Base-by-base conservation (phyloP, 2,797 vertebrate genomes). In the Syngnathus acus region DNA sequence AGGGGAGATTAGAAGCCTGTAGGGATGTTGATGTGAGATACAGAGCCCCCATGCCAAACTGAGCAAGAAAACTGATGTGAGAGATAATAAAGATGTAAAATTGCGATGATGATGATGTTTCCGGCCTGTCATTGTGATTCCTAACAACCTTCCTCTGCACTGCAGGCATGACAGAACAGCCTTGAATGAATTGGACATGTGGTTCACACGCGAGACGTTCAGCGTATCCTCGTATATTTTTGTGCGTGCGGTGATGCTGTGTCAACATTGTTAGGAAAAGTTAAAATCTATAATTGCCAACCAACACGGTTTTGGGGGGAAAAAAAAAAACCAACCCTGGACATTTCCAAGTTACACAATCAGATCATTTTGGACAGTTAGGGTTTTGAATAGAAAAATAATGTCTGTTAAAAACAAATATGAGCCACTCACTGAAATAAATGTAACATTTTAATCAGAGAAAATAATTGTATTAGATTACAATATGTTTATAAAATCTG, bases 41-140 rank as follows among this genome's bases (percentile, higher is more conserved):
- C 85, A 78, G 55, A 7, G 32, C 86, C 87, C 81, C 65, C 68
- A 88, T 85, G 76, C 68, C 73, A 80, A 79, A 80, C 71, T 74
- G 78, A 65, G 62, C 39, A 63, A 82, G 81, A 76, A 85, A 87
- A 78, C 75, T 32, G 81, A 87, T 89, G 74, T 78, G 19, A 9
- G 71, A 78, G 78, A 88, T 86, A 81, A 78, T 65, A 73, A 82
- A 81, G 79, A 82, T 83, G 72, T 79, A 72, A 84, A 82, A 79
- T 65, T 11, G 23, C 4, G 32, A 32, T 65, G 75, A 66, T 66
- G 67, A 61, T 84, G 69, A 68, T 60, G 78, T 82, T 83, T 86
- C 69, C 7, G 75, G 60, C 72, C 62, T 63, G 74, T 72, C 72
- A 82, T 65, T 79, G 69, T 75, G 74, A 72, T 74, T 80, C 77